Evolutionary conservation across 2,113 vertebrate genomes (phyloP).

Genomic region (Hyperoodon ampullatus): DNA sequence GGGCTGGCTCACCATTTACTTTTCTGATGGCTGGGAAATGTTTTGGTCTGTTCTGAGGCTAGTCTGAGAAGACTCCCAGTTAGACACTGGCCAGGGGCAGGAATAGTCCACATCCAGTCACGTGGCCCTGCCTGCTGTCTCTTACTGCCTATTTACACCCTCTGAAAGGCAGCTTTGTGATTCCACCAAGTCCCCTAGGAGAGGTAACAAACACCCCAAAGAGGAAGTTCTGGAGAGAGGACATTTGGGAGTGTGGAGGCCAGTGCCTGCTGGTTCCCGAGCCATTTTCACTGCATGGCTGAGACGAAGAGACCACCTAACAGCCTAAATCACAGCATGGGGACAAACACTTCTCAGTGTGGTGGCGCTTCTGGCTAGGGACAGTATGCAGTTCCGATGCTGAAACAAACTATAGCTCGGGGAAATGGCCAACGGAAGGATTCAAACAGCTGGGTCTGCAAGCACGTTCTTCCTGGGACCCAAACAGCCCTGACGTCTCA

Average conservation of each 20-base stretch:
- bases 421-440: background rate
- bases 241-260: background rate
- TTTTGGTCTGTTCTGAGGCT: background rate
- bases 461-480: background rate
- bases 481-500: background rate
- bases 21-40: background rate
- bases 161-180: background rate
- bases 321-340: background rate
- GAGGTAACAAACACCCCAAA: background rate
- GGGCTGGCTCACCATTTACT: background rate
- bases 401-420: background rate
- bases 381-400: background rate
- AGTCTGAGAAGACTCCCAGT: constrained; percentile 43
- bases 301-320: background rate
- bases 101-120: background rate
- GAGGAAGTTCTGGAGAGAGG: background rate
- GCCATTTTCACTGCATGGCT: background rate
- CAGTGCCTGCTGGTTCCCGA: background rate
- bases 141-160: background rate
- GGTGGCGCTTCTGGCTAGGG: background rate
- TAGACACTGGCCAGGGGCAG: background rate
- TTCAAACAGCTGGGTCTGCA: background rate
- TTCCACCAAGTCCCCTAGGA: background rate
- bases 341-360: background rate
- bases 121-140: background rate